phyloP scores from a whole-genome alignment of 2,888 invertebrate genomes.

The Leptinotarsa juncta region DNA sequence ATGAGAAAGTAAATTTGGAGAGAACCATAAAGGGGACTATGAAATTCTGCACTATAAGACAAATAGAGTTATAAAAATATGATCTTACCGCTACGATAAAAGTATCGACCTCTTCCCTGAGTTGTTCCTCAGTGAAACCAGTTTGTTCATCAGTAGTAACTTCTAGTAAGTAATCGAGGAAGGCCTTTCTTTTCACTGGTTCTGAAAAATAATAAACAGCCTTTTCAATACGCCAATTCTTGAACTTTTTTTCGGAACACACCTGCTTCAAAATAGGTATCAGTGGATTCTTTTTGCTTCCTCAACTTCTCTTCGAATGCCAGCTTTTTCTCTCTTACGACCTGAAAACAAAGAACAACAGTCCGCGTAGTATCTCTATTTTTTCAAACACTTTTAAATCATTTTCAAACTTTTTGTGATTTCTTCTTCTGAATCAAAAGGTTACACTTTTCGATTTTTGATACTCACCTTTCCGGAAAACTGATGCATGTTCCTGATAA shows the following conservation, averaged over 20 bases:
- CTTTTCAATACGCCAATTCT: not conserved
- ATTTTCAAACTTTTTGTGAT: too few species aligned
- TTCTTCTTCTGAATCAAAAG: too few species aligned
- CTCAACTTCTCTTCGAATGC: constrained; percentile 37
- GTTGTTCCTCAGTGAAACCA: constrained; percentile 68
- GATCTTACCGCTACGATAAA: constrained; percentile 69
- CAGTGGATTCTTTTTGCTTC: constrained; percentile 20
- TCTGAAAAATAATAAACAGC: constrained; percentile 35
- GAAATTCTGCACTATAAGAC: too few species aligned
- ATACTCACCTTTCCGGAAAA: constrained; percentile 46
- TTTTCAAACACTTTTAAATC: too few species aligned
- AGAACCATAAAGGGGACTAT: too few species aligned
- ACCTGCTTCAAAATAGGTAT: constrained; percentile 52
- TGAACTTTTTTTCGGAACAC: not conserved
- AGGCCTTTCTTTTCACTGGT: constrained; percentile 63
- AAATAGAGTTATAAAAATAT: not conserved
- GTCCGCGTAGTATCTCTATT: too few species aligned
- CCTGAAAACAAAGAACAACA: constrained; percentile 27
- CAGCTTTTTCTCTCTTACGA: constrained; percentile 43
- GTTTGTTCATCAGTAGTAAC: constrained; percentile 63
- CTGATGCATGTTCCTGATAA: constrained; percentile 35
- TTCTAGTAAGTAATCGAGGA: constrained; percentile 68
- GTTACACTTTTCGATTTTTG: not conserved
- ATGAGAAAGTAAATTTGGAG: too few species aligned
- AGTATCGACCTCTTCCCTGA: constrained; percentile 71